These are phyloP conservation scores for Propithecus coquereli DNA, from an alignment of 2,113 vertebrate genomes.

Conservation along the genomic window DNA sequence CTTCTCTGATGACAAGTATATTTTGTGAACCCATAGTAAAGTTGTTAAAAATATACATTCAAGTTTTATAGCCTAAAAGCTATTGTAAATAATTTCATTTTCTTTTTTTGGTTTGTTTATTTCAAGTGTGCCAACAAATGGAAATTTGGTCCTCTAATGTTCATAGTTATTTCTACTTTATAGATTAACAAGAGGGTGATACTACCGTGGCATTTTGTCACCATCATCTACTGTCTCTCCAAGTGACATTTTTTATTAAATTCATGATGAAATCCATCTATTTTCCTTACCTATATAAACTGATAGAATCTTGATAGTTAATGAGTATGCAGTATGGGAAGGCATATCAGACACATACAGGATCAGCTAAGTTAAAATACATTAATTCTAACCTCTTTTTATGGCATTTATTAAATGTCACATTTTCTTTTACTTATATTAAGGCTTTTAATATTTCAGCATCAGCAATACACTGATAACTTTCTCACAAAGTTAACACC, in stretches of 20 bases:
- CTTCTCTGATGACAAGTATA: background rate
- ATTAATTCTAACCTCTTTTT: background rate
- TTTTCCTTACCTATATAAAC: background rate
- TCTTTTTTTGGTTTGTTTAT: background rate
- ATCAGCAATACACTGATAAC: background rate
- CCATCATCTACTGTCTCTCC: background rate
- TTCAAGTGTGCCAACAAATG: background rate
- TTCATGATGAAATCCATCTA: background rate
- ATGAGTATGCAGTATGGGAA: background rate
- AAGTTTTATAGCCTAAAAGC: conserved; percentile 1
- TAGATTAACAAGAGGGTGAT: background rate
- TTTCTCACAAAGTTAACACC: background rate
- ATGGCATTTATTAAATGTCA: background rate
- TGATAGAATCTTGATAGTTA: background rate
- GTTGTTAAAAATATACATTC: background rate
- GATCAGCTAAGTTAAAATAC: background rate
- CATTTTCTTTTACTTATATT: background rate
- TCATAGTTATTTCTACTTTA: background rate
- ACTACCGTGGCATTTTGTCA: background rate
- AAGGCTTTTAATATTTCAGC: background rate
- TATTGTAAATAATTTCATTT: background rate
- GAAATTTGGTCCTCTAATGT: background rate
- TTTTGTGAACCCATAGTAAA: background rate
- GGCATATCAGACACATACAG: background rate
- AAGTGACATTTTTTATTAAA: background rate